A percentile compares a stretch with the other conserved stretches of the same genome.
Evolutionary conservation across 1,140 invertebrate genomes (phyloP).

Genomic region (Chelonus insularis): DNA sequence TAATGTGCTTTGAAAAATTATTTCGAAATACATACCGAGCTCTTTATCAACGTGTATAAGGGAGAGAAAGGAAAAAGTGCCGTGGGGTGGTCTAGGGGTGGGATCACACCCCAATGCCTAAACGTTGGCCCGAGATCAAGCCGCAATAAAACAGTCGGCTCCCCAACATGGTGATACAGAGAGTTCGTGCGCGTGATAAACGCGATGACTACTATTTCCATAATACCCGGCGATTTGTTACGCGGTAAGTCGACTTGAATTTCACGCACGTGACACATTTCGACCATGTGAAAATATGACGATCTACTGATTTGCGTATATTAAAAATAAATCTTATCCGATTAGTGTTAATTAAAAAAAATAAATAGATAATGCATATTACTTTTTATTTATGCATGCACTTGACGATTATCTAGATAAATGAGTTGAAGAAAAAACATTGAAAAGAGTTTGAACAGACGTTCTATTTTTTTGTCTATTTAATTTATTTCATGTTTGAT

Average conservation of each 20-base stretch:
- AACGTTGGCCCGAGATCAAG: constrained; percentile 2
- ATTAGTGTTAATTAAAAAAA: neutral
- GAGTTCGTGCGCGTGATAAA: neutral
- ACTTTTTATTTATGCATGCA: neutral
- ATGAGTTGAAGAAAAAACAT: no score
- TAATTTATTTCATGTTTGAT: no score
- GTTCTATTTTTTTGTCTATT: no score
- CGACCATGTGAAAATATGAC: neutral
- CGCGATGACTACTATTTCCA: constrained; percentile 3
- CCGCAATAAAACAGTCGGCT: constrained; percentile 4
- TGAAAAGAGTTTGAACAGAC: no score
- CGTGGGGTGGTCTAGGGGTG: no score
- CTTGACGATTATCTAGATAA: neutral
- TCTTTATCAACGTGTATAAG: neutral
- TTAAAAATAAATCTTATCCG: neutral
- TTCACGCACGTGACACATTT: constrained; percentile 4
- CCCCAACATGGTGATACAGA: neutral
- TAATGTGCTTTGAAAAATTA: constrained; percentile 2
- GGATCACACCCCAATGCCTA: neutral
- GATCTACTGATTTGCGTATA: constrained; percentile 1
- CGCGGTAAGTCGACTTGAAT: constrained; percentile 9
- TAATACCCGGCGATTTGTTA: constrained; percentile 10
- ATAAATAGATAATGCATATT: neutral
- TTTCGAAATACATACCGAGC: neutral
- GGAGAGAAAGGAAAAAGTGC: neutral